Conservation (phyloP, 2,113 vertebrate species). For the Carassius auratus region DNA sequence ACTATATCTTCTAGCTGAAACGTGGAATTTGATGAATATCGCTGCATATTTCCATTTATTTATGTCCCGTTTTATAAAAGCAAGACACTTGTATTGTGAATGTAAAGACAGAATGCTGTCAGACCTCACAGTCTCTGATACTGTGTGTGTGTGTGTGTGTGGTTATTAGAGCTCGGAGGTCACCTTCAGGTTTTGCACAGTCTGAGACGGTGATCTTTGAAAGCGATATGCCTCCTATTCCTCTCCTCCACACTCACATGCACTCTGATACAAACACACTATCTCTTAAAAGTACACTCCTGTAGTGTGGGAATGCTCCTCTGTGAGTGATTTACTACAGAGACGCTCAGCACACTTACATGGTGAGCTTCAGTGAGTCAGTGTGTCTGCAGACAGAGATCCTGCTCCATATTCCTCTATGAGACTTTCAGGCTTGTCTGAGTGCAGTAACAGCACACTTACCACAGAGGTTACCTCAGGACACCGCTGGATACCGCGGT, state of each 20-base stretch:
- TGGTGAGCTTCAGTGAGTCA: too few relatives aligned
- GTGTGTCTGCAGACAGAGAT: too few relatives aligned
- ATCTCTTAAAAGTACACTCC: conserved; percentile 2
- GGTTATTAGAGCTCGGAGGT: conserved; percentile 37
- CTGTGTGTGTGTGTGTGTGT: too few relatives aligned
- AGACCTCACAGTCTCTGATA: conserved; percentile 3
- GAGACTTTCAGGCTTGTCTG: too few relatives aligned
- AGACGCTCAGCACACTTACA: too few relatives aligned
- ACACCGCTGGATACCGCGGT: too few relatives aligned
- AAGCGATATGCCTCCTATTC: conserved; percentile 23
- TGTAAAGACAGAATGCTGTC: background rate
- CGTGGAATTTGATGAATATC: background rate
- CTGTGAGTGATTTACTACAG: conserved; percentile 6
- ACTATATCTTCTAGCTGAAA: background rate
- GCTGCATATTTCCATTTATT: background rate
- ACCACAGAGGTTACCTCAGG: too few relatives aligned
- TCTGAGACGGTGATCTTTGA: conserved; percentile 32
- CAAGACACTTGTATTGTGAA: background rate
- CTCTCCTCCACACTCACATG: background rate
- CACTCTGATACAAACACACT: conserved; percentile 2
- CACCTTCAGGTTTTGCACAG: conserved; percentile 34
- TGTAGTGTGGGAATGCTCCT: conserved; percentile 34
- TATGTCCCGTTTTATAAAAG: background rate
- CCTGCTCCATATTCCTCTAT: too few relatives aligned
- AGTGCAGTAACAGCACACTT: too few relatives aligned